These are phyloP conservation scores for Elephantulus edwardii DNA, from an alignment of 2,113 vertebrate species.

Conservation along the genomic window DNA sequence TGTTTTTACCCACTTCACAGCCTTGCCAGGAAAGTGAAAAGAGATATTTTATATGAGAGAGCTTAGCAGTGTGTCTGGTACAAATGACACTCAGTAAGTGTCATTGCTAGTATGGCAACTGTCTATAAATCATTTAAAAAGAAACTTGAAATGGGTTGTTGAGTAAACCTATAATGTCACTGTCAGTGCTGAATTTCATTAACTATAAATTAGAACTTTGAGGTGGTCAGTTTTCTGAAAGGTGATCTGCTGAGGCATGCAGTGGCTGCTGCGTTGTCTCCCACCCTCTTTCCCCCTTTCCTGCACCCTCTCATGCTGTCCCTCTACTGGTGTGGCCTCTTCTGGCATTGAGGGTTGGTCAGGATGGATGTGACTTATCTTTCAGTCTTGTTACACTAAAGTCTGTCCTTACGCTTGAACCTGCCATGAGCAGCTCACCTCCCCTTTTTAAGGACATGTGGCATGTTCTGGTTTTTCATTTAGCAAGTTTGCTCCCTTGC, in stretches of 20 bases:
- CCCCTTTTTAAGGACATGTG: background rate
- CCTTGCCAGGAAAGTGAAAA: background rate
- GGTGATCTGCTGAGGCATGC: no score
- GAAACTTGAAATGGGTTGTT: background rate
- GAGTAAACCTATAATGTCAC: background rate
- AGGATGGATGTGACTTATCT: background rate
- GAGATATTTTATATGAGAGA: background rate
- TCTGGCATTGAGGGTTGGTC: background rate
- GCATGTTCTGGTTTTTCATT: background rate
- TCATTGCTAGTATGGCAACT: background rate
- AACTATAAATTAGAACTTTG: background rate
- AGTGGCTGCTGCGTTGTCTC: background rate
- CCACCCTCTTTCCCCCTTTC: background rate
- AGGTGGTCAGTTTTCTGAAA: background rate
- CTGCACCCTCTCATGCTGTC: background rate
- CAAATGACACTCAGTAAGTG: background rate
- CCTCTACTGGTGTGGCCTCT: background rate
- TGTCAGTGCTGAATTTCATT: background rate
- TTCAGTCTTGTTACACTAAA: background rate
- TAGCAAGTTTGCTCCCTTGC: background rate
- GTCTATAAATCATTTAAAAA: background rate
- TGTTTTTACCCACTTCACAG: background rate
- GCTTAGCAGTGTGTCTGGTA: background rate
- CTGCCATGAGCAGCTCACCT: background rate
- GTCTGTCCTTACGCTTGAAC: background rate